phyloP scores from a whole-genome alignment of 92 coral and sea anemone genomes.

The Actinostola sp. region DNA sequence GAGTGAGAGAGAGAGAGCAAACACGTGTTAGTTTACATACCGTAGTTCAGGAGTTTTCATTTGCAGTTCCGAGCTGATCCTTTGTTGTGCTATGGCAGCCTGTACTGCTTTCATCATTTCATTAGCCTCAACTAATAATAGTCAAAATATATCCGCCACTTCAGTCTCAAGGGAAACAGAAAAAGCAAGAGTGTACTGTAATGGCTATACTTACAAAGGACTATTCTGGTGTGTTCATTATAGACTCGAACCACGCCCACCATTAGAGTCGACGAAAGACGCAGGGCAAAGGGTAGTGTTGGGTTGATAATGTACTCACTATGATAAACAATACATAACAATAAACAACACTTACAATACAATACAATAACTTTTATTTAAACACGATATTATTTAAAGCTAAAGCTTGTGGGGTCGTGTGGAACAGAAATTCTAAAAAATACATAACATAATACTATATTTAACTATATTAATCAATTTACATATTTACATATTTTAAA shows the following conservation, averaged over 20 bases:
- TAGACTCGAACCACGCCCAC: constrained; percentile 71
- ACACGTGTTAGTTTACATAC: constrained; percentile 8
- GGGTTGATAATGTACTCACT: constrained; percentile 64
- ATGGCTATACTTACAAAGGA: constrained; percentile 66
- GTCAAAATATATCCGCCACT: no score
- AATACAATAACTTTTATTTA: no score
- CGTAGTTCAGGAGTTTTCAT: constrained; percentile 16
- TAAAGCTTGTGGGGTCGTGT: no score
- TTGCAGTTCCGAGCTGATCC: constrained; percentile 12
- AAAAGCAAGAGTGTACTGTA: no score
- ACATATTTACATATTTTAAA: no score
- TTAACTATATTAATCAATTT: no score
- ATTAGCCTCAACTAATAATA: constrained; percentile 37
- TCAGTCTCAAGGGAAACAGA: no score
- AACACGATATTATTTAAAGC: no score
- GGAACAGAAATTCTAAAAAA: no score
- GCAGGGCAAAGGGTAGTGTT: constrained; percentile 67
- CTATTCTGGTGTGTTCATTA: constrained; percentile 61
- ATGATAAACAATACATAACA: background rate
- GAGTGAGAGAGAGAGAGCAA: no score
- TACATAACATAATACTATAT: no score
- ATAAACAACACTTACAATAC: no score
- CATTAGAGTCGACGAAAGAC: constrained; percentile 64
- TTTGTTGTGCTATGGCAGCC: constrained; percentile 21
- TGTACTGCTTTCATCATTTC: constrained; percentile 48